Evolutionary conservation across 2,113 vertebrate genomes (phyloP).

Genomic region (Plestiodon gilberti): DNA sequence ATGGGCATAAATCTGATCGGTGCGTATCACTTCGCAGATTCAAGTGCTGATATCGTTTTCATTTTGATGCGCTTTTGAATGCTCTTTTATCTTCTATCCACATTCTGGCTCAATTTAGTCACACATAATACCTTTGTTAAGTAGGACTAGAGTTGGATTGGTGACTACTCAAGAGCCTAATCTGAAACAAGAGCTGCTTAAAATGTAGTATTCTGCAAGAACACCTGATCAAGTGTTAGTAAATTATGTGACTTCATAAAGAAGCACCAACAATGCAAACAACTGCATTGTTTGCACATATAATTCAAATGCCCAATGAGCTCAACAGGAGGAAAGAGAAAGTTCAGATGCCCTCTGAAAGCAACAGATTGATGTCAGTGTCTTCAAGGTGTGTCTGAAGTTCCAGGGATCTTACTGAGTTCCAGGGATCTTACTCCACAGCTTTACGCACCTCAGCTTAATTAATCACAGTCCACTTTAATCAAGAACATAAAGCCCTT

Average conservation of each 20-base stretch:
- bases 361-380: background rate
- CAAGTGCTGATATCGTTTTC: background rate
- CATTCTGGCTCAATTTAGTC: background rate
- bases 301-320: background rate
- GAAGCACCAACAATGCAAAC: background rate
- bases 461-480: constrained; percentile 36
- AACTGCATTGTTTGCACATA: background rate
- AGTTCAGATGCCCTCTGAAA: background rate
- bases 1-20: background rate
- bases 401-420: background rate
- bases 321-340: constrained; percentile 11
- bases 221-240: background rate
- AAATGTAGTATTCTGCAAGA: constrained; percentile 48
- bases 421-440: background rate
- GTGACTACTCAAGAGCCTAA: constrained; percentile 54
- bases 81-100: background rate
- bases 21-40: background rate
- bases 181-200: constrained; percentile 40
- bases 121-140: background rate
- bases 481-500: constrained; percentile 11
- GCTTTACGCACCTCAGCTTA: constrained; percentile 27
- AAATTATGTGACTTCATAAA: background rate
- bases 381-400: background rate
- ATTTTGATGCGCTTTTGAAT: background rate
- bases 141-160: background rate